These are phyloP conservation scores for Conopomorpha cramerella DNA, from an alignment of 1,140 invertebrate genomes.

Conservation along the genomic window DNA sequence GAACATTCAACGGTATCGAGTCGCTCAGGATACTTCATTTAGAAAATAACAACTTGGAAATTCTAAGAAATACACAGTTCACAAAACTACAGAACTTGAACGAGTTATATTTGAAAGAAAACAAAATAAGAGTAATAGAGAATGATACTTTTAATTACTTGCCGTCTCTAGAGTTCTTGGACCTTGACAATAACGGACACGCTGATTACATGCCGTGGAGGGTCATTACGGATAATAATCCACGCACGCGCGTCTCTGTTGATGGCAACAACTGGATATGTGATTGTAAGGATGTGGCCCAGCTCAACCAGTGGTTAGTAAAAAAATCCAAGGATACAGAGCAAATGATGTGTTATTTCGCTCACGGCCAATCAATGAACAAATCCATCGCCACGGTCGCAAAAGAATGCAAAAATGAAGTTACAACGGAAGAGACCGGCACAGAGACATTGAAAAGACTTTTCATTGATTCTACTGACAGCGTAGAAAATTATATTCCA, in stretches of 20 bases:
- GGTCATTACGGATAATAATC: conserved; percentile 60
- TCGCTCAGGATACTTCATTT: conserved; percentile 76
- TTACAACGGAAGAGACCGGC: conserved; percentile 45
- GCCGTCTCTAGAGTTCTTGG: conserved; percentile 74
- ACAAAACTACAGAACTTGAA: conserved; percentile 71
- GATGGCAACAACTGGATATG: conserved; percentile 76
- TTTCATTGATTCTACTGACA: conserved; percentile 55
- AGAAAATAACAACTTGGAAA: conserved; percentile 77
- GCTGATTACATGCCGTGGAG: conserved; percentile 77
- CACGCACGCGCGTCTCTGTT: conserved; percentile 65
- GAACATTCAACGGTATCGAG: conserved; percentile 83
- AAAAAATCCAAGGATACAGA: conserved; percentile 56
- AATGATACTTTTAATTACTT: conserved; percentile 78
- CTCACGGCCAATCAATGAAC: conserved; percentile 48
- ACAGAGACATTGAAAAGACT: conserved; percentile 60
- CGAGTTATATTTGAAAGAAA: conserved; percentile 81
- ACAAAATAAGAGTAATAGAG: conserved; percentile 73
- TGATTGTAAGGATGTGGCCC: conserved; percentile 68
- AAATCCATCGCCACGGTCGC: conserved; percentile 47
- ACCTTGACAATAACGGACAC: conserved; percentile 80
- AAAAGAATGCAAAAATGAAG: conserved; percentile 54
- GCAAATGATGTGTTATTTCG: conserved; percentile 49
- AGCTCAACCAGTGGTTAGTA: conserved; percentile 67
- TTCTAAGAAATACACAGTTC: conserved; percentile 80
- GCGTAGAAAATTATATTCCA: conserved; percentile 72